A percentile compares a stretch with the other conserved stretches of the same genome.
These are phyloP conservation scores for Brachylomia viminalis DNA, from an alignment of 2,888 invertebrate species.

Conservation along the genomic window DNA sequence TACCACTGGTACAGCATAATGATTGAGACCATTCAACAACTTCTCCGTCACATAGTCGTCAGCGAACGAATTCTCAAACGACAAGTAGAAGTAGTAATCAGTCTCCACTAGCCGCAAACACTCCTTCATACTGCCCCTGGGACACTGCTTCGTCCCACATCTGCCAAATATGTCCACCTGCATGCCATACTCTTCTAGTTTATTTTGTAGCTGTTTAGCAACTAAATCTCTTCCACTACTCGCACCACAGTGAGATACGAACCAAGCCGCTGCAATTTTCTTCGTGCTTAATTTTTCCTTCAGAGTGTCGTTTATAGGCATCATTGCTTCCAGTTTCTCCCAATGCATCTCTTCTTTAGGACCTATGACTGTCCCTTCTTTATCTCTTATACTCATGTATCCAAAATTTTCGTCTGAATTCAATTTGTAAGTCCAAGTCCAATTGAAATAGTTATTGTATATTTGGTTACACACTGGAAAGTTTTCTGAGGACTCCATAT, in stretches of 20 bases:
- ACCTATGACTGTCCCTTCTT: slow-evolving; percentile 68
- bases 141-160: slow-evolving; percentile 74
- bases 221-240: slow-evolving; percentile 68
- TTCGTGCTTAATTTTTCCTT: slow-evolving; percentile 72
- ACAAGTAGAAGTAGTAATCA: slow-evolving; percentile 81
- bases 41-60: slow-evolving; percentile 85
- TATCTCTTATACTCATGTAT: slow-evolving; percentile 73
- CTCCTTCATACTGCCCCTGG: slow-evolving; percentile 32
- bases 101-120: slow-evolving; percentile 72
- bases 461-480: slow-evolving; percentile 71
- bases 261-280: slow-evolving; percentile 79
- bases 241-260: slow-evolving; percentile 78
- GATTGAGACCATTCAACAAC: slow-evolving; percentile 74
- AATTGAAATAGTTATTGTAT: slow-evolving; percentile 76
- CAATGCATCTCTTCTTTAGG: slow-evolving; percentile 75
- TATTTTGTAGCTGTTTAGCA: slow-evolving; percentile 65
- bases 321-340: slow-evolving; percentile 71
- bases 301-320: slow-evolving; percentile 69
- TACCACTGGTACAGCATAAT: slow-evolving; percentile 80
- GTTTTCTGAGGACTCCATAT: slow-evolving; percentile 74
- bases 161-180: slow-evolving; percentile 76
- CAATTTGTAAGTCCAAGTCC: slow-evolving; percentile 79
- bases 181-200: slow-evolving; percentile 69
- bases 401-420: slow-evolving; percentile 75
- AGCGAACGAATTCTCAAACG: slow-evolving; percentile 81